phyloP scores from a whole-genome alignment of 2,113 vertebrate genomes.

The Dasyprocta punctata region DNA sequence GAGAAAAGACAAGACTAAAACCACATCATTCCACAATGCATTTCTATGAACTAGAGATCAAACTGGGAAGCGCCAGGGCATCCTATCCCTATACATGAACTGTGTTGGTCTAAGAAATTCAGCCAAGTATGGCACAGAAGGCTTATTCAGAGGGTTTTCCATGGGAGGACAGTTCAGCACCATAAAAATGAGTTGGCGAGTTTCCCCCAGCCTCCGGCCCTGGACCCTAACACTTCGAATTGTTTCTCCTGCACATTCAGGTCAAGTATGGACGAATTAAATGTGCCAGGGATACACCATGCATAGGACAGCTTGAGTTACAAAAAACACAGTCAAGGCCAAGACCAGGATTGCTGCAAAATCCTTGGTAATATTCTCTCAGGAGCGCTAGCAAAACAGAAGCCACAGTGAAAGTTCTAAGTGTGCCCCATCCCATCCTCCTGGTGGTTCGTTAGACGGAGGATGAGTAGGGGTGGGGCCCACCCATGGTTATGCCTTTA shows the following conservation, averaged over 20 bases:
- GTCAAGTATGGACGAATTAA: not conserved
- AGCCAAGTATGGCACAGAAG: not conserved
- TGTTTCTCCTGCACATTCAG: slow-evolving; percentile 3
- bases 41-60: not conserved
- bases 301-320: slow-evolving; percentile 13
- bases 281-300: not conserved
- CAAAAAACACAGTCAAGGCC: not conserved
- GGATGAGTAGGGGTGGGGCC: not conserved
- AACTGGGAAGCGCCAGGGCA: not conserved
- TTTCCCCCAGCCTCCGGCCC: not conserved
- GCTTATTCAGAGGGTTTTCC: not conserved
- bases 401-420: not conserved
- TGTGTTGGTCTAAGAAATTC: not conserved
- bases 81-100: not conserved
- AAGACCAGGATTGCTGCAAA: not conserved
- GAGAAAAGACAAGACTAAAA: not conserved
- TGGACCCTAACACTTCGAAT: slow-evolving; percentile 32
- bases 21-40: not conserved
- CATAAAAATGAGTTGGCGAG: not conserved
- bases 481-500: not conserved
- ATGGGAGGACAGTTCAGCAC: not conserved
- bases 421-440: not conserved
- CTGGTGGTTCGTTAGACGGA: not conserved
- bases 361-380: not conserved
- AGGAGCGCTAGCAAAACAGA: not conserved